Conservation (phyloP, 2,113 vertebrate species). For the Isichthys henryi region DNA sequence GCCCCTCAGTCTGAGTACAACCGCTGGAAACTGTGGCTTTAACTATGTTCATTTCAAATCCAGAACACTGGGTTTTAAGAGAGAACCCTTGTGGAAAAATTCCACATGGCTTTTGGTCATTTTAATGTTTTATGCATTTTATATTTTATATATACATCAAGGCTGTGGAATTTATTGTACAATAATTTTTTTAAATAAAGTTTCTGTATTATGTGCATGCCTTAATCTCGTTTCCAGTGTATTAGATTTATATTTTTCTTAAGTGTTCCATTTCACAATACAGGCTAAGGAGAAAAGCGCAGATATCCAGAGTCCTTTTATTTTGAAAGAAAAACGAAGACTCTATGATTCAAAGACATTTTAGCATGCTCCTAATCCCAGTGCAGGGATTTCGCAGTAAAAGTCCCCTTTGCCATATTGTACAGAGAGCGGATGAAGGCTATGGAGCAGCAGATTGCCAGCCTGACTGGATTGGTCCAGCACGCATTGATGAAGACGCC, state of each 20-base stretch:
- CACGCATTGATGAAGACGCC: constrained; percentile 80
- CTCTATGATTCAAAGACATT: neutral
- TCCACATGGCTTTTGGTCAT: neutral
- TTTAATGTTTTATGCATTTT: neutral
- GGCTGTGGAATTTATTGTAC: neutral
- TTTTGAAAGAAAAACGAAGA: neutral
- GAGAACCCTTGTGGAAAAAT: neutral
- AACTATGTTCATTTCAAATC: neutral
- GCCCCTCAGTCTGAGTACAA: neutral
- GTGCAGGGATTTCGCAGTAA: neutral
- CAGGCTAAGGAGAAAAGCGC: neutral
- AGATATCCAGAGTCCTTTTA: neutral
- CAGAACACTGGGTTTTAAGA: neutral
- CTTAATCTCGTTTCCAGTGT: neutral
- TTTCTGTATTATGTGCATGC: neutral
- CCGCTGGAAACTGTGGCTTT: neutral
- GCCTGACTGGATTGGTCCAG: constrained; percentile 88
- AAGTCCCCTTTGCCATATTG: constrained; percentile 45
- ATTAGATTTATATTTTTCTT: neutral
- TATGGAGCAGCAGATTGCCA: constrained; percentile 96
- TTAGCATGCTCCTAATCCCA: neutral
- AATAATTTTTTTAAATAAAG: neutral
- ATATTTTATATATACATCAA: neutral
- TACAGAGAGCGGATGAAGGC: constrained; percentile 88
- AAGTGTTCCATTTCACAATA: neutral